Evolutionary conservation across 1,140 invertebrate genomes (phyloP), one percentile per base, ranked within the genome.

Genomic region (Riptortus pedestris): DNA sequence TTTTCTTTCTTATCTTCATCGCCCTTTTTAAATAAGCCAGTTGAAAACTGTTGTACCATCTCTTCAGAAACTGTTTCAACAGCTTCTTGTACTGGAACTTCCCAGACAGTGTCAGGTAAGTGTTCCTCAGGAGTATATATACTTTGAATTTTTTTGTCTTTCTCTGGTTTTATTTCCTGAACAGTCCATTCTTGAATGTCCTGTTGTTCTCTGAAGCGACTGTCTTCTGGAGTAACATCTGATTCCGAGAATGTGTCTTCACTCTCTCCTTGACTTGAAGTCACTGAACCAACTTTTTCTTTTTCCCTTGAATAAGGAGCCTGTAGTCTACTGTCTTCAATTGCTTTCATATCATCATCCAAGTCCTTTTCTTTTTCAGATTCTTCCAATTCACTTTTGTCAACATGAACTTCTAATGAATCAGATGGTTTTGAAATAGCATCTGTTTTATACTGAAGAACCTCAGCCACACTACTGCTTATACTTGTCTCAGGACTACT

Each of bases 91-190:
- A 83, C 71, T 26, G 82, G 78, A 28, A 83, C 79, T 76, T 84
- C 83, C 79, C 83, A 83, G 57, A 84, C 74, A 64, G 80, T 80
- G 67, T 82, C 79, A 69, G 80, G 75, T 65, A 82, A 74, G 67
- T 80, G 76, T 71, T 81, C 76, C 71, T 80, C 76, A 24, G 79
- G 77, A 70, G 80, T 73, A 69, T 80, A 76, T 33, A 82, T 74
- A 38, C n/a, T 51, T 47, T 43, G 48, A 27, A 24, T 64, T 59
- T 66, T 45, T 38, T 26, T 9, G 1, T 57, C 62, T 59, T 63
- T 33, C 22, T 61, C 52, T 45, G 26, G 47, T 52, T 64, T 59
- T 7, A 47, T 20, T 26, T 43, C 29, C n/a, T 62, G 27, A 24
- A 43, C 38, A n/a, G 55, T 62, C 64, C 64, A 67, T 12, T 66